Evolutionary conservation across 2,888 invertebrate species (phyloP), one percentile per base, ranked within the genome.

Genomic region (Protophormia terraenovae): DNA sequence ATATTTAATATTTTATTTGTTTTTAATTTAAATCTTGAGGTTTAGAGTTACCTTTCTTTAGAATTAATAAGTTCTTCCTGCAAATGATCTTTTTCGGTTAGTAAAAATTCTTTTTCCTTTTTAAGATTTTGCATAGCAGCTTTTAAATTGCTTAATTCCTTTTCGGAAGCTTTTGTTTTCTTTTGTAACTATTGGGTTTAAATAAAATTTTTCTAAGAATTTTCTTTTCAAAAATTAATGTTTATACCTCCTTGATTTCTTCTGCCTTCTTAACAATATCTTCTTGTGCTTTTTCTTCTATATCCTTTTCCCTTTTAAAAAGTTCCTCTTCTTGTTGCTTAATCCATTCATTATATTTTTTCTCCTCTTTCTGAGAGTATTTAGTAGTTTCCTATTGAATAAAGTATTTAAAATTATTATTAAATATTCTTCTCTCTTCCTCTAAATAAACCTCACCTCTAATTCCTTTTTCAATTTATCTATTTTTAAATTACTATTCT

Each of bases 211-310:
- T 5, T 12, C 12, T 14, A 24, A 88, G 27, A 24, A 32, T 14
- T n/a, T 50, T n/a, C n/a, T n/a, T n/a, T n/a, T n/a, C n/a, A n/a
- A n/a, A n/a, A n/a, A n/a, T n/a, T n/a, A n/a, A n/a, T n/a, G n/a
- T n/a, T n/a, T n/a, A n/a, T n/a, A 87, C 87, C 29, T 88, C 87
- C 12, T 84, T 84, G 0, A 87, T 84, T 24, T 83, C 72, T 1
- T 58, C 50, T 16, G 86, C 86, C 8, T 84, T 86, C 3, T 73
- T 75, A 4, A 55, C 47, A 14, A 86, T 16, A n/a, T 87, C 85
- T 0, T 16, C n/a, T 0, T 79, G 62, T 0, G 76, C 12, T 22
- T 87, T 73, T 0, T 24, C 72, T 19, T 80, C 81, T 0, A 77
- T 66, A 2, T 87, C 83, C 5, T 38, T 83, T 55, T 86, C 60